Conservation (phyloP, 2,888 invertebrate genomes). For the Thecocarcelia acutangulata region DNA sequence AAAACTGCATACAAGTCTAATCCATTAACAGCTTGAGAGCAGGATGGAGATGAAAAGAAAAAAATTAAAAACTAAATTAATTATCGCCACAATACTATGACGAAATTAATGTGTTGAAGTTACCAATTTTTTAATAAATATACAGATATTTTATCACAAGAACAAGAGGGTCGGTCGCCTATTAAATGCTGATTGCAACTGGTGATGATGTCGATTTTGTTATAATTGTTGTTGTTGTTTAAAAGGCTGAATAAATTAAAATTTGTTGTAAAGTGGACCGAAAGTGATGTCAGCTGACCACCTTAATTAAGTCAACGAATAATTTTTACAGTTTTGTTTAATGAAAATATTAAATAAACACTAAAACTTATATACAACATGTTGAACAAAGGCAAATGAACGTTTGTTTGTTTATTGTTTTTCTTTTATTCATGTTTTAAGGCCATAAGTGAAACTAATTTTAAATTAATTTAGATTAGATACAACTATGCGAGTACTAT, state of each 20-base stretch:
- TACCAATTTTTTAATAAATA: slow-evolving; percentile 38
- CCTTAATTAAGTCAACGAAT: slow-evolving; percentile 63
- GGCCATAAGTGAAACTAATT: slow-evolving; percentile 65
- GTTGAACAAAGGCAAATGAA: slow-evolving; percentile 43
- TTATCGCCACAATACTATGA: slow-evolving; percentile 30
- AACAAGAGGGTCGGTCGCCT: not conserved
- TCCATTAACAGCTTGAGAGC: slow-evolving; percentile 30
- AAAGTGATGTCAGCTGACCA: slow-evolving; percentile 51
- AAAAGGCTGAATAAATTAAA: slow-evolving; percentile 11
- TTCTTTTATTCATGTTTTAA: slow-evolving; percentile 51
- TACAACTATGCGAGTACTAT: slow-evolving; percentile 12
- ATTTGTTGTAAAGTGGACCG: slow-evolving; percentile 50
- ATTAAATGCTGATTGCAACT: no score
- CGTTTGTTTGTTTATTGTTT: slow-evolving; percentile 24
- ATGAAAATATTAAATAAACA: slow-evolving; percentile 51
- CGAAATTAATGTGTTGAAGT: slow-evolving; percentile 42
- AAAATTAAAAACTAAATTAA: slow-evolving; percentile 39
- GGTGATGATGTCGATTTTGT: slow-evolving; percentile 23
- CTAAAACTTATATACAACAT: slow-evolving; percentile 39
- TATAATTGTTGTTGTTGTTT: slow-evolving; percentile 2
- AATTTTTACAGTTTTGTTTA: slow-evolving; percentile 29
- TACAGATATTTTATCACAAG: slow-evolving; percentile 17
- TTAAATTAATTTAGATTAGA: slow-evolving; percentile 64
- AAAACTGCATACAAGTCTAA: not conserved
- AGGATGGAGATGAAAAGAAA: slow-evolving; percentile 36